Percentiles rank a stretch among this genome's conserved stretches.
Conservation (phyloP, 2,113 vertebrate genomes). For the Vulpes vulpes region DNA sequence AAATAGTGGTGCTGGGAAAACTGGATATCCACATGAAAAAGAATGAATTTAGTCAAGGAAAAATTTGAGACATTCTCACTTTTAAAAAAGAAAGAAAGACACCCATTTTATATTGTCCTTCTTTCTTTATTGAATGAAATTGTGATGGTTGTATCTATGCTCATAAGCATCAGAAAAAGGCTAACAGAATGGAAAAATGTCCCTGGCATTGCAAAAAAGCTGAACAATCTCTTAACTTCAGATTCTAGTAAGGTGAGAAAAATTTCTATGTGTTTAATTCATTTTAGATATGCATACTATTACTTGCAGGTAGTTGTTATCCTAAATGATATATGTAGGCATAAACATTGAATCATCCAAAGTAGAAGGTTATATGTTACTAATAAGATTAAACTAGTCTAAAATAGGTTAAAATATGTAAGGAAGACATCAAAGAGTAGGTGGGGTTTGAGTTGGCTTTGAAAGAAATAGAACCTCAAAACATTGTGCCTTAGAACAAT, state of each 20-base stretch:
- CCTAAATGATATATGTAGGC: neutral
- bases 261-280: neutral
- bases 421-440: neutral
- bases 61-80: neutral
- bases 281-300: neutral
- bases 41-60: neutral
- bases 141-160: neutral
- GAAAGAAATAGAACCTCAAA: neutral
- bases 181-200: neutral
- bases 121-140: neutral
- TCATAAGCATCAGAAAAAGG: neutral
- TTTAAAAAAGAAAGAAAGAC: neutral
- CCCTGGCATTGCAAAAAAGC: neutral
- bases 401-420: neutral
- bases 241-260: neutral
- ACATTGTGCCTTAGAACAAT: neutral
- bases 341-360: neutral
- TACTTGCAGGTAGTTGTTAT: neutral
- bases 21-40: neutral
- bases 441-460: neutral
- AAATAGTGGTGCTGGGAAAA: neutral
- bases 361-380: neutral
- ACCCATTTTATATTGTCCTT: neutral
- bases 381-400: neutral
- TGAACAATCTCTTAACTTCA: neutral